Evolutionary conservation across 1,140 invertebrate genomes (phyloP).

Genomic region (Anagrus nilaparvatae): DNA sequence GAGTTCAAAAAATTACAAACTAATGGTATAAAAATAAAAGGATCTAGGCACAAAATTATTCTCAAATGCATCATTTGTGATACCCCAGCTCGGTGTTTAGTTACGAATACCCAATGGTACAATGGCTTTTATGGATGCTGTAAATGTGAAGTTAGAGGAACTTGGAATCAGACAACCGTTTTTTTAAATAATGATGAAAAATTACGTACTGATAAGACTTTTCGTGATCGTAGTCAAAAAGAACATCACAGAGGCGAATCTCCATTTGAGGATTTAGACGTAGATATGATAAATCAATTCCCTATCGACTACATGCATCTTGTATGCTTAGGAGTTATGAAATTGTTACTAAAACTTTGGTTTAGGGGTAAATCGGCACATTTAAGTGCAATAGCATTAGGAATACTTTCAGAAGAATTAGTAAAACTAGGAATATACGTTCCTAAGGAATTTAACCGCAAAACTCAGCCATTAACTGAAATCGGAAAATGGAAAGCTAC

Average conservation of each 20-base stretch:
- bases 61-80: conserved; percentile 17
- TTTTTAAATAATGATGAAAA: neutral
- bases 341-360: conserved; percentile 19
- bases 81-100: conserved; percentile 15
- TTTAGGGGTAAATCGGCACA: conserved; percentile 10
- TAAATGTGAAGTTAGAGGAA: conserved; percentile 14
- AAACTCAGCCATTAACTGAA: conserved; percentile 1
- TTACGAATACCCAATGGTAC: conserved; percentile 13
- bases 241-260: conserved; percentile 5
- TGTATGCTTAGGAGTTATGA: conserved; percentile 21
- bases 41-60: neutral
- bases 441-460: conserved; percentile 14
- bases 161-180: conserved; percentile 1
- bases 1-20: conserved; percentile 16
- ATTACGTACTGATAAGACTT: conserved; percentile 10
- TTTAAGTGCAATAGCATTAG: conserved; percentile 1
- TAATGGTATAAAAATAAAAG: conserved; percentile 10
- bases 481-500: conserved; percentile 14
- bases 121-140: conserved; percentile 15
- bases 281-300: conserved; percentile 16
- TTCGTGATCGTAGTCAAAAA: neutral
- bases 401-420: neutral
- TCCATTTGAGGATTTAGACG: conserved; percentile 8
- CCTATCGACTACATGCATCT: conserved; percentile 22
- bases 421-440: neutral